phyloP scores from a whole-genome alignment of 1,140 invertebrate species.

The Palaemon carinicauda region DNA sequence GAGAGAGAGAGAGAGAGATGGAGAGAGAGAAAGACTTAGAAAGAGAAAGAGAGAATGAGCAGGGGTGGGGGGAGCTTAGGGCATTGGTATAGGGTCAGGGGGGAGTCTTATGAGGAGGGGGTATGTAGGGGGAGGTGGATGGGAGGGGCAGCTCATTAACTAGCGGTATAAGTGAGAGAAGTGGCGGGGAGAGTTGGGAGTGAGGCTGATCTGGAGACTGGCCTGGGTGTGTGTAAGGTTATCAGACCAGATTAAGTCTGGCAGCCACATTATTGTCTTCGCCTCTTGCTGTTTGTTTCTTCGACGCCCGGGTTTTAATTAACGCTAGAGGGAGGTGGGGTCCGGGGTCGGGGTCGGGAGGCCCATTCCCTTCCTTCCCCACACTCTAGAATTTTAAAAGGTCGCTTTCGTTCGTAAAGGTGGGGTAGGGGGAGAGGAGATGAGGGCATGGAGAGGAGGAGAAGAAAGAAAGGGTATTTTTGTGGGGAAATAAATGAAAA shows the following conservation, averaged over 20 bases:
- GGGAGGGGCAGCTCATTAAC: neutral
- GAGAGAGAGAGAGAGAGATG: neutral
- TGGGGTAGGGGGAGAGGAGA: neutral
- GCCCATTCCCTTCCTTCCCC: too few species aligned
- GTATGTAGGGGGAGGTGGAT: too few species aligned
- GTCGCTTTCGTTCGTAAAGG: neutral
- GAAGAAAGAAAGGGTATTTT: neutral
- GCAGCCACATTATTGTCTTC: slow-evolving; percentile 44
- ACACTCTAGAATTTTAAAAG: neutral
- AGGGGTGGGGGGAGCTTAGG: neutral
- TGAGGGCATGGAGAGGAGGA: neutral
- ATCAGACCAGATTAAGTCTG: slow-evolving; percentile 45
- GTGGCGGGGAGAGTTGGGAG: neutral
- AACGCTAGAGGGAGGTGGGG: neutral
- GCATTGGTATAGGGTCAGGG: neutral
- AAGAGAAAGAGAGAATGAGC: neutral
- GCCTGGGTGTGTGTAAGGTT: slow-evolving; percentile 28
- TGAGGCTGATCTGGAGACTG: neutral
- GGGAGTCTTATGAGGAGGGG: neutral
- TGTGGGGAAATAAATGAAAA: neutral
- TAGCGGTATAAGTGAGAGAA: neutral
- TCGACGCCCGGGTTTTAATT: slow-evolving; percentile 45
- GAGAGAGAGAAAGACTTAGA: slow-evolving; percentile 10
- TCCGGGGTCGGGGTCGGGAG: neutral
- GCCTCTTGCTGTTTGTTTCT: slow-evolving; percentile 41